phyloP scores from a whole-genome alignment of 2,888 invertebrate genomes.

The Zele albiditarsus region DNA sequence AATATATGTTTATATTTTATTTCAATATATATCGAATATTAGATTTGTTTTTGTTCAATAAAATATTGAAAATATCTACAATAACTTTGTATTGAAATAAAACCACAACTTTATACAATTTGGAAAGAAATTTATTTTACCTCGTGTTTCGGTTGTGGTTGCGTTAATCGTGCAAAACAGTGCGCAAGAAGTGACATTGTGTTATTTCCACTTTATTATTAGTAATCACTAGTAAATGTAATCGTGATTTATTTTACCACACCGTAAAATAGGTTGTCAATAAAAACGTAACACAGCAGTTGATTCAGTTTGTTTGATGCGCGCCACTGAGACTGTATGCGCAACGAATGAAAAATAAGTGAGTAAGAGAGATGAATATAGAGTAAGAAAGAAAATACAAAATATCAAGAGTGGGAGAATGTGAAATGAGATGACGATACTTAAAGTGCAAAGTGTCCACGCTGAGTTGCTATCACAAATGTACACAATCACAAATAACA shows the following conservation, averaged over 20 bases:
- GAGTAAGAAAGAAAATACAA: background rate
- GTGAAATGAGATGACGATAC: background rate
- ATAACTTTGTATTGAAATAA: conserved; percentile 6
- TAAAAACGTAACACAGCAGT: background rate
- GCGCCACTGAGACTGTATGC: background rate
- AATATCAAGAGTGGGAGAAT: background rate
- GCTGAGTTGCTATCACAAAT: background rate
- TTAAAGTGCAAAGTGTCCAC: conserved; percentile 1
- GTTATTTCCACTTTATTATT: conserved; percentile 37
- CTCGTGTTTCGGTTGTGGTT: conserved; percentile 50
- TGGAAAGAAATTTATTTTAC: conserved; percentile 42
- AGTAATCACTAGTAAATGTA: background rate
- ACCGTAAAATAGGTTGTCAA: background rate
- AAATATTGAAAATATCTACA: background rate
- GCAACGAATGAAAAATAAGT: background rate
- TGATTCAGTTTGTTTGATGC: background rate
- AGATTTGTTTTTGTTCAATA: background rate
- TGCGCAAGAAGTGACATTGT: conserved; percentile 52
- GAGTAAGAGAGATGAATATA: background rate
- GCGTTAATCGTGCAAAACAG: conserved; percentile 52
- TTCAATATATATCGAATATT: background rate
- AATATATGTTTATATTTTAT: background rate
- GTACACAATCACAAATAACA: background rate
- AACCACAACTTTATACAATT: background rate
- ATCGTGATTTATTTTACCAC: conserved; percentile 6